Conservation (phyloP, 2,113 vertebrate species). For the Lamprologus speciosus region DNA sequence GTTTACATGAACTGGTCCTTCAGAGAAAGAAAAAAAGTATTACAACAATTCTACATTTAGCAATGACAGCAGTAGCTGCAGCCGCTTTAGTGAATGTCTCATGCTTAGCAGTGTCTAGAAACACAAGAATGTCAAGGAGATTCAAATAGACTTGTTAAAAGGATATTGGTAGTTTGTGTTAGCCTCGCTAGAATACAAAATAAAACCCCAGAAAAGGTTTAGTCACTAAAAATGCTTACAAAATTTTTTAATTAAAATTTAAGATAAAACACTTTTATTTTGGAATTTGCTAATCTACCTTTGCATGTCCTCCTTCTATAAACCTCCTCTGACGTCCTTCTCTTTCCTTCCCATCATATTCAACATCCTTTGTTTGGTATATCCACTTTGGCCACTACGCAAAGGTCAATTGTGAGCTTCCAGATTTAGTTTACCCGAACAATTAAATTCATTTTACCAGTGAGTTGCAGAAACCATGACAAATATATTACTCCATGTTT, state of each 20-base stretch:
- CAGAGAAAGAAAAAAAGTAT: background rate
- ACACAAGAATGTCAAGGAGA: background rate
- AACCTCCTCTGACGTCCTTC: background rate
- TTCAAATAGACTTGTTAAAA: background rate
- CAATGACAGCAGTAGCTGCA: background rate
- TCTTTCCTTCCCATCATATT: background rate
- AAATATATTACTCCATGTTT: background rate
- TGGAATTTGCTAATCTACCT: background rate
- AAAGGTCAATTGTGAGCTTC: background rate
- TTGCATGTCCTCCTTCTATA: background rate
- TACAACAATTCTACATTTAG: background rate
- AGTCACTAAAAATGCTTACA: background rate
- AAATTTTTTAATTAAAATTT: accelerated
- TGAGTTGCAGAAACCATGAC: background rate
- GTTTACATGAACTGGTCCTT: background rate
- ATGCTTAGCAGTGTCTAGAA: background rate
- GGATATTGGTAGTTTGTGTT: background rate
- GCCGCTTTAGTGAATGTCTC: background rate
- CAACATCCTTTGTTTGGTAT: background rate
- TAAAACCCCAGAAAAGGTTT: background rate
- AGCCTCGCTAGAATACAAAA: background rate
- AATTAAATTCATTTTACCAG: background rate
- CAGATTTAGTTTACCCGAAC: background rate
- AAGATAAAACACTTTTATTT: background rate
- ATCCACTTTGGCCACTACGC: background rate